Base-by-base conservation (phyloP, 1,140 invertebrate genomes). In the Micrasema minimum region DNA sequence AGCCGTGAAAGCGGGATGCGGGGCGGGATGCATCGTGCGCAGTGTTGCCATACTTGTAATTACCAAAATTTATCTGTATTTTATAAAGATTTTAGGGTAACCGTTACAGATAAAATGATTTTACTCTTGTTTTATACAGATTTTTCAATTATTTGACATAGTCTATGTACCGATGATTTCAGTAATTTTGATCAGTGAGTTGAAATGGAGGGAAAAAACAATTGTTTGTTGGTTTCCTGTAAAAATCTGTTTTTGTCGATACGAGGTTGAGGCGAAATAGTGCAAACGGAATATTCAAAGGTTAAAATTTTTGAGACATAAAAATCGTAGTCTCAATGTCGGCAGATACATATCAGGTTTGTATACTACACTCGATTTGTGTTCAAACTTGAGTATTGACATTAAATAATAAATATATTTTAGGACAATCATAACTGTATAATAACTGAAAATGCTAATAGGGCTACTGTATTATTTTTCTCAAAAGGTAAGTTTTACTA, bases 21-120 rank as follows among this genome's bases (percentile, higher is more conserved):
- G 57, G 57, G 57, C 57, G 57, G 57, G 57, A 61, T 61, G 57
- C 57, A 61, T 61, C 26, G 57, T 61, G 57, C 57, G 57, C 50
- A 53, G 50, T 53, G 50, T 53, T 53, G 50, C 20, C 50, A 53
- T 53, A 53, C 50, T 53, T 14, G 50, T 53, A 53, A 7, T 7
- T 53, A 22, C 50, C n/a, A n/a, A 53, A 53, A 53, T 53, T 53
- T 53, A 53, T 22, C 50, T 53, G 50, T 20, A 53, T 53, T n/a
- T 53, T 53, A 53, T 53, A 53, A 4, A 53, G 50, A 53, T 53
- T 53, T 53, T 53, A 53, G 50, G 50, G 50, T 53, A 53, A n/a
- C 50, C 43, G 11, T 46, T 46, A 46, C 43, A 46, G 43, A 46
- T 46, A 4, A 46, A 2, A 46, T n/a, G 43, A 46, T 53, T 53